Percentiles rank a stretch among this genome's conserved stretches.
Evolutionary conservation across 2,113 vertebrate genomes (phyloP).

Genomic region (Varanus salvator): DNA sequence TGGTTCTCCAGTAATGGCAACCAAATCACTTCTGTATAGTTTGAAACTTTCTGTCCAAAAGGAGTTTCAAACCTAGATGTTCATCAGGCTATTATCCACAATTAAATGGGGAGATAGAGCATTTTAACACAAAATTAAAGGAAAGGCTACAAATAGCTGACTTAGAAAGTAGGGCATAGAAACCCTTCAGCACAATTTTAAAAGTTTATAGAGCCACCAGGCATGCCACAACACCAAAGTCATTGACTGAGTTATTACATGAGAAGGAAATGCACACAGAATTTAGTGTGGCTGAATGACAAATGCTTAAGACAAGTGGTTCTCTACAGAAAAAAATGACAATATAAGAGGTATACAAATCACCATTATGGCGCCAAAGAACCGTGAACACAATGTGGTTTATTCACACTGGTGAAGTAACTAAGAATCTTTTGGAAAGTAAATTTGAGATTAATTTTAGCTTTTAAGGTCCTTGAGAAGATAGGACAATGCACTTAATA

Average conservation of each 20-base stretch:
- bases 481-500: too few species aligned
- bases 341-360: not conserved
- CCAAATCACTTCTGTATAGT: constrained; percentile 14
- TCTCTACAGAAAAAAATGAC: not conserved
- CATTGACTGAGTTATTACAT: not conserved
- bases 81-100: not conserved
- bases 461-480: too few species aligned
- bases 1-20: not conserved
- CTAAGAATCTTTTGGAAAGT: too few species aligned
- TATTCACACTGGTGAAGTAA: too few species aligned
- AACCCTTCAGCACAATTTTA: not conserved
- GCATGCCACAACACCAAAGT: not conserved
- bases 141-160: not conserved
- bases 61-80: not conserved
- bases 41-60: not conserved
- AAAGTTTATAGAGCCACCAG: not conserved
- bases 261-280: not conserved
- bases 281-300: not conserved
- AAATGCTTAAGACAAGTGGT: not conserved
- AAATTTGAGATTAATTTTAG: too few species aligned
- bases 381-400: too few species aligned
- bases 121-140: not conserved
- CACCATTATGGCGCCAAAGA: too few species aligned
- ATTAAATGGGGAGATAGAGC: not conserved
- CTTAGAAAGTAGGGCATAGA: not conserved